Conservation (phyloP, 2,797 vertebrate genomes). For the Zenarchopterus dispar region DNA sequence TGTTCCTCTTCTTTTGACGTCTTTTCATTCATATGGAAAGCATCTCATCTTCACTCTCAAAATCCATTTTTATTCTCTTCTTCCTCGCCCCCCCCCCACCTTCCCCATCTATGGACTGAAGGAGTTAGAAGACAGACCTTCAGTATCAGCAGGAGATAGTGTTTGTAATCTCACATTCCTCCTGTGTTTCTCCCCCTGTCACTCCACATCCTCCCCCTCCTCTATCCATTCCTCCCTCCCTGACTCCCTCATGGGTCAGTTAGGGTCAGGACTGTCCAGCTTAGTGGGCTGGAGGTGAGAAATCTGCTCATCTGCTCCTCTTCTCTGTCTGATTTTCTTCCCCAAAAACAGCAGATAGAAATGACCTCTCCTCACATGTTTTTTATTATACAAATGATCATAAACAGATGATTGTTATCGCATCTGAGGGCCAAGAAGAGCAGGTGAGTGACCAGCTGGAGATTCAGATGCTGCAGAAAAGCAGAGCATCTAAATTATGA, state of each 20-base stretch:
- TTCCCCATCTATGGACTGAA: constrained; percentile 72
- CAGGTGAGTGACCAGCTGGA: no score
- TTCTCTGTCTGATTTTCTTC: constrained; percentile 3
- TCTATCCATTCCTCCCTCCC: constrained; percentile 46
- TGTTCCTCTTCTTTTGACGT: constrained; percentile 40
- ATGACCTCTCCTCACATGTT: no score
- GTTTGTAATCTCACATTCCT: constrained; percentile 79
- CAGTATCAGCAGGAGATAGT: constrained; percentile 79
- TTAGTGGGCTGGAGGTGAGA: constrained; percentile 26
- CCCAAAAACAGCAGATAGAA: neutral
- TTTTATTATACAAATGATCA: no score
- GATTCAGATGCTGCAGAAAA: no score
- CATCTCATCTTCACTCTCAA: constrained; percentile 41
- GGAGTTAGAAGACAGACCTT: constrained; percentile 79
- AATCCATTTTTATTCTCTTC: constrained; percentile 35
- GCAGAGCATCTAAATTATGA: no score
- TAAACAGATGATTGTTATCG: no score
- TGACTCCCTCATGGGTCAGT: constrained; percentile 57
- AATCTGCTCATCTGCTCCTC: constrained; percentile 37
- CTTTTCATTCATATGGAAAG: constrained; percentile 55
- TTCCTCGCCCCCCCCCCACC: constrained; percentile 26
- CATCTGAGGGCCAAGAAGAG: no score
- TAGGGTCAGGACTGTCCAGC: constrained; percentile 67
- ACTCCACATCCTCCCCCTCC: constrained; percentile 64
- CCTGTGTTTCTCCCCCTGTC: constrained; percentile 71